Base-by-base conservation (phyloP, 2,797 vertebrate species). In the Siniperca obscura region DNA sequence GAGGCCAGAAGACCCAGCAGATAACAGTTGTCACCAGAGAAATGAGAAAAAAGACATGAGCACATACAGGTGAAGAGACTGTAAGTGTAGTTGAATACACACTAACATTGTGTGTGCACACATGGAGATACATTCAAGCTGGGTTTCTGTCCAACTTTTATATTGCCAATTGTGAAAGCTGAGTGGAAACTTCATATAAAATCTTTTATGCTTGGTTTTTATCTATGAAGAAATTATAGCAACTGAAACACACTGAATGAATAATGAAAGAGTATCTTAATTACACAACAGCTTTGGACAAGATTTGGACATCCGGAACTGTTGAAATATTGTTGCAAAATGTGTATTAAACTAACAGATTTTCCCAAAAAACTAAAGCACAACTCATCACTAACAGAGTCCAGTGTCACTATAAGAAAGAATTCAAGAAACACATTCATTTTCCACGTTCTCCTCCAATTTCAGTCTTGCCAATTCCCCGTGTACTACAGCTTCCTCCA, bases 11-110 rank as follows among this genome's bases (percentile, higher is more conserved):
- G 76, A 68, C 72, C 56, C 2, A 70, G 78, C 62, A 76, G 66
- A 84, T n/a, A 83, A 19, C 82, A 88, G 70, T 79, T 82, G 82
- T 80, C 79, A n/a, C 38, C 22, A 3, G 25, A 50, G 22, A 57
- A n/a, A 69, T 7, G 10, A 72, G 27, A 30, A 60, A 34, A 64
- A 40, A 44, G 50, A 40, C 19, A 22, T 8, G 30, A 59, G 70
- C 3, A 2, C 27, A 44, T 44, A 25, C 27, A 34, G 0, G 7
- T 34, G 22, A 30, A 78, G 34, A 55, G 38, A 40, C 44, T 6
- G n/a, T 25, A 11, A 27, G 55, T 5, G 48, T 13, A 14, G 16
- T 8, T 48, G 16, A 27, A 30, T 22, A 62, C 68, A 50, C 50
- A 53, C 42, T 62, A 10, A 14, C 40, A 48, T 30, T 30, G 55